Conservation (phyloP, 2,888 invertebrate species). For the Folsomia manolachei region DNA sequence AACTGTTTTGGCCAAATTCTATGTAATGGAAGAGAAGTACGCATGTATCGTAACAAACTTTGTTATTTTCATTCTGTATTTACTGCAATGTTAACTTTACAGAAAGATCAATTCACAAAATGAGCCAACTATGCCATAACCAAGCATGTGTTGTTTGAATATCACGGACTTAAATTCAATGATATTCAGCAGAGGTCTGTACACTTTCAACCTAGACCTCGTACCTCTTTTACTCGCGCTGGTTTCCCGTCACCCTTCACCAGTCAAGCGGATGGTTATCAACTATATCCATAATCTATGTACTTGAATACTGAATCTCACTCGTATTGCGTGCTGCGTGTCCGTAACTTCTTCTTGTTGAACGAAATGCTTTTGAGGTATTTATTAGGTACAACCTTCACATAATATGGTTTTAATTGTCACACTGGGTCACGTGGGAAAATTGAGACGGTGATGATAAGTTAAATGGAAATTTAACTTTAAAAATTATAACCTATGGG, state of each 20-base stretch:
- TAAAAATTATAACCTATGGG: no score
- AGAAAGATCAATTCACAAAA: neutral
- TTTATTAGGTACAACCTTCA: neutral
- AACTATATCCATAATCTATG: slow-evolving; percentile 8
- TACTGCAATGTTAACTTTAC: neutral
- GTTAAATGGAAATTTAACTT: no score
- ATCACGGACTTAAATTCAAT: slow-evolving; percentile 1
- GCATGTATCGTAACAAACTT: neutral
- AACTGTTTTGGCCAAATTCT: neutral
- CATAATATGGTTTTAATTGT: no score
- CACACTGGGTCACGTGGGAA: no score
- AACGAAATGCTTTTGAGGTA: slow-evolving; percentile 1
- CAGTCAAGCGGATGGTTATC: slow-evolving; percentile 34
- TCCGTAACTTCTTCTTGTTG: neutral
- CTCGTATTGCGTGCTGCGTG: neutral
- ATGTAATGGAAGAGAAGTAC: neutral
- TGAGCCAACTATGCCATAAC: neutral
- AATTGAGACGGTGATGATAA: no score
- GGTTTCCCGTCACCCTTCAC: slow-evolving; percentile 33
- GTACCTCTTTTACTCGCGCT: slow-evolving; percentile 27
- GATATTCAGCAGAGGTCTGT: slow-evolving; percentile 5
- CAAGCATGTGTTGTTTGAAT: neutral
- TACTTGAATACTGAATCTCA: neutral
- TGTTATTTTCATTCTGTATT: neutral
- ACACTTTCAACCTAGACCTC: slow-evolving; percentile 25